A percentile compares a stretch with the other conserved stretches of the same genome.
phyloP scores from a whole-genome alignment of 2,797 vertebrate species.

The Psittacula echo region DNA sequence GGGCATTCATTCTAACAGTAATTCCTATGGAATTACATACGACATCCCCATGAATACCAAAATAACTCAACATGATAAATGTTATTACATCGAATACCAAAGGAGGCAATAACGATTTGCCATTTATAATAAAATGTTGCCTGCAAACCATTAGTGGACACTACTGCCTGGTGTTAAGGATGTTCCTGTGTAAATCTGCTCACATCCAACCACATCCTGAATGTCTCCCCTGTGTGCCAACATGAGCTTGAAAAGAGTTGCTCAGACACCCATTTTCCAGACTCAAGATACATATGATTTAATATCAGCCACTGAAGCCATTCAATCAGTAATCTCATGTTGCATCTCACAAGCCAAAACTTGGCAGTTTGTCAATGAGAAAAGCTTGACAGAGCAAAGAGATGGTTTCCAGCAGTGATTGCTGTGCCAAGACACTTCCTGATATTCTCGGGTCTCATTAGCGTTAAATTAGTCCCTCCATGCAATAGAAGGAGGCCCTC shows the following conservation, averaged over 20 bases:
- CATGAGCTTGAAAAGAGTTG: not conserved
- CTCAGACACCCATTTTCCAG: not conserved
- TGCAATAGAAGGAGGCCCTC: not conserved
- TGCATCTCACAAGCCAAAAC: not conserved
- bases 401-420: not conserved
- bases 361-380: not conserved
- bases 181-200: conserved; percentile 22
- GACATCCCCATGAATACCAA: conserved; percentile 63
- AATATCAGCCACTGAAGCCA: not conserved
- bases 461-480: not conserved
- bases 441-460: not conserved
- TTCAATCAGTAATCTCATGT: not conserved
- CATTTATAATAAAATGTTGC: conserved; percentile 58
- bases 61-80: conserved; percentile 67
- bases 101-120: conserved; percentile 57
- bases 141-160: conserved; percentile 37
- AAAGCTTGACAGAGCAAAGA: not conserved
- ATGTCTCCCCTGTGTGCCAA: not conserved
- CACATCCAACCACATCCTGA: not conserved
- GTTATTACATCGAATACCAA: conserved; percentile 50
- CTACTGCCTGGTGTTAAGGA: conserved; percentile 2
- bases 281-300: not conserved
- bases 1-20: conserved; percentile 71
- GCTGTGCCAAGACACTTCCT: not conserved
- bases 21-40: conserved; percentile 71